Evolutionary conservation across 2,113 vertebrate genomes (phyloP).

Genomic region (Platycercus adscitus): DNA sequence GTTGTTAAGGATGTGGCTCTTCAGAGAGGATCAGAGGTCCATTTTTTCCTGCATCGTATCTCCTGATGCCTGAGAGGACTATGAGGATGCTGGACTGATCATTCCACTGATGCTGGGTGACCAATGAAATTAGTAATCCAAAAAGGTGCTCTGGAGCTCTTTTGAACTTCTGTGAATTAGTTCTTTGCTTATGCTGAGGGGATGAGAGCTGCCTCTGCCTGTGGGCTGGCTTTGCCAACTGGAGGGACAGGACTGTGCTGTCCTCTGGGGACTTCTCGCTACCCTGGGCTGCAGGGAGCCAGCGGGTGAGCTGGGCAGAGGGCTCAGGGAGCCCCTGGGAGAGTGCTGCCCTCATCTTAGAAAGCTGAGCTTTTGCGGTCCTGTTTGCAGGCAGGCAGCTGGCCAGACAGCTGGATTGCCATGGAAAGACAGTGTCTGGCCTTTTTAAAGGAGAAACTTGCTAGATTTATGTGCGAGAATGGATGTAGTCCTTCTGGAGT

Average conservation of each 20-base stretch:
- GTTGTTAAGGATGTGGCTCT: not conserved
- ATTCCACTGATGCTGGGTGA: not conserved
- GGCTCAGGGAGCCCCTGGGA: not conserved
- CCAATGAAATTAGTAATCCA: not conserved
- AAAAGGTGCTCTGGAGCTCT: not conserved
- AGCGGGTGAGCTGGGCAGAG: not conserved
- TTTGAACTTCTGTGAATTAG: not conserved
- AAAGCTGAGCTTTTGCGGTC: not conserved
- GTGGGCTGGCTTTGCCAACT: not conserved
- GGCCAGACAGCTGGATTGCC: constrained; percentile 46
- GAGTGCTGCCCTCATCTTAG: not conserved
- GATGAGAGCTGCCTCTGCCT: not conserved
- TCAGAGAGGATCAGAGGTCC: not conserved
- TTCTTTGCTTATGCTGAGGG: accelerated
- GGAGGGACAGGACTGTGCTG: not conserved
- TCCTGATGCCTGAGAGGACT: not conserved
- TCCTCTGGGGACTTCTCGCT: accelerated
- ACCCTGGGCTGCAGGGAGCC: not conserved
- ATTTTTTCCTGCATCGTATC: not conserved
- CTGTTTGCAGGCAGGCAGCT: constrained; percentile 3
- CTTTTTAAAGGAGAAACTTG: constrained; percentile 54
- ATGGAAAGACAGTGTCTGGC: constrained; percentile 52
- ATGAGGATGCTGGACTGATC: not conserved
- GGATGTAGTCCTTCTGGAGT: constrained; percentile 42
- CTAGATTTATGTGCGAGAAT: constrained; percentile 37